Evolutionary conservation across 2,113 vertebrate genomes (phyloP), one percentile per base, ranked within the genome.

Genomic region (Benitochromis conjunctus): DNA sequence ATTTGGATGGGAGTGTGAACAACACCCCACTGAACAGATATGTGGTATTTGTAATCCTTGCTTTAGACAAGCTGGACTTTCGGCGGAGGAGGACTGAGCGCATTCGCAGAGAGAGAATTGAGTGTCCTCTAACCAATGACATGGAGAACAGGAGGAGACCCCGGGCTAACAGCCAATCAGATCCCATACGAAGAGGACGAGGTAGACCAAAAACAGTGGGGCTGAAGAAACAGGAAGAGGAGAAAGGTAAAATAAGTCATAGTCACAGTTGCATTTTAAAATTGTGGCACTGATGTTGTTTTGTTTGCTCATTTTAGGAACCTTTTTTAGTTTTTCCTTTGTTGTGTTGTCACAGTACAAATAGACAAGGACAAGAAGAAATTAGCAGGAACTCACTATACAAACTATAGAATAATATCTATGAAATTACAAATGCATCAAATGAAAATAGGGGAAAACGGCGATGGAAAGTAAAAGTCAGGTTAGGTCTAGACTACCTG

Each of bases 71-170:
- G 91, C 96, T 97, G 83, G 98, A 99, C 66, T 97, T 97, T 46
- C 99, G 98, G 94, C 97, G 99, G 87, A 97, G 99, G 88, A 96
- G 98, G 86, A 99, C 99, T 3, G 99, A 99, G 91, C 96, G 99
- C 89, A 98, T 98, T 87, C 97, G 97, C 83, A 95, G 97, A 91
- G 98, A 99, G 91, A 97, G 97, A 85, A 98, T 97, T 6, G 98
- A 98, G 89, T 97, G 97, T 29, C 94, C 97, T 77, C 95, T 97
- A 83, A 97, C 95, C 86, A 98, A 95, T 82, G 98, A 99, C 86
- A 96, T 98, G 94, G 99, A 99, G 91, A 99, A 99, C 95, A 96
- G 97, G 88, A 97, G 97, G 79, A 94, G 97, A n/a, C 96, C 97
- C 79, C 96, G 98, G 76, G 95, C 97, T 88, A 98, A 98, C 94